Percentiles rank a stretch among this genome's conserved stretches.
phyloP scores from a whole-genome alignment of 53 echinoderm and acorn worm species.

The Luidia sarsii region DNA sequence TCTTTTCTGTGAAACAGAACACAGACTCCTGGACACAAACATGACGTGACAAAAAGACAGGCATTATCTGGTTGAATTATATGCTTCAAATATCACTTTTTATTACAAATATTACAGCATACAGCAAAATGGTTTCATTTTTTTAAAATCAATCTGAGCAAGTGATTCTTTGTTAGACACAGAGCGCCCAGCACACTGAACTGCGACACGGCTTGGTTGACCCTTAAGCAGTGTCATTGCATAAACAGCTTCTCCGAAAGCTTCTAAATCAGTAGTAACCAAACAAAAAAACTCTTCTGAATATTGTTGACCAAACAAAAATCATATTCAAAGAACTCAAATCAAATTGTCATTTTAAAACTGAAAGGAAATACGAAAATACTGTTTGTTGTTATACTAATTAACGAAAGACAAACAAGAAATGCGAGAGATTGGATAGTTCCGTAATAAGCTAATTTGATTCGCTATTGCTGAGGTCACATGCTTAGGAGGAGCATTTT shows the following conservation, averaged over 20 bases:
- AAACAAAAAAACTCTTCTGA: background rate
- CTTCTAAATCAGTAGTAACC: no score
- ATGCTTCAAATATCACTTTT: conserved; percentile 51
- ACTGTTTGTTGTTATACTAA: background rate
- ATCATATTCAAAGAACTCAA: no score
- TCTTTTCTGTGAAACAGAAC: no score
- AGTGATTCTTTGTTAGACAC: conserved; percentile 27
- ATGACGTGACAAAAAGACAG: background rate
- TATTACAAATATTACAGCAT: conserved; percentile 52
- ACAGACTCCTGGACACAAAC: no score
- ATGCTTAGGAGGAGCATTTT: background rate
- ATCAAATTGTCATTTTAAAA: background rate
- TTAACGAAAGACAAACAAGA: conserved; percentile 28
- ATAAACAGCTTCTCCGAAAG: no score
- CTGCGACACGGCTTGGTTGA: no score
- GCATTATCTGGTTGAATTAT: conserved; percentile 12
- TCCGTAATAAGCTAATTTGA: conserved; percentile 2
- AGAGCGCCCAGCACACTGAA: background rate
- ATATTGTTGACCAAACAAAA: background rate
- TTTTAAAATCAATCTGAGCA: background rate
- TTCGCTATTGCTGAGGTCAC: conserved; percentile 16
- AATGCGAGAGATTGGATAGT: background rate
- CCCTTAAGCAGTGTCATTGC: conserved; percentile 12
- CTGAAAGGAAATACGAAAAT: conserved; percentile 2
- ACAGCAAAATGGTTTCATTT: conserved; percentile 29